These are phyloP conservation scores for Lasioglossum pauxillum DNA, from an alignment of 2,888 invertebrate genomes.

Conservation along the genomic window DNA sequence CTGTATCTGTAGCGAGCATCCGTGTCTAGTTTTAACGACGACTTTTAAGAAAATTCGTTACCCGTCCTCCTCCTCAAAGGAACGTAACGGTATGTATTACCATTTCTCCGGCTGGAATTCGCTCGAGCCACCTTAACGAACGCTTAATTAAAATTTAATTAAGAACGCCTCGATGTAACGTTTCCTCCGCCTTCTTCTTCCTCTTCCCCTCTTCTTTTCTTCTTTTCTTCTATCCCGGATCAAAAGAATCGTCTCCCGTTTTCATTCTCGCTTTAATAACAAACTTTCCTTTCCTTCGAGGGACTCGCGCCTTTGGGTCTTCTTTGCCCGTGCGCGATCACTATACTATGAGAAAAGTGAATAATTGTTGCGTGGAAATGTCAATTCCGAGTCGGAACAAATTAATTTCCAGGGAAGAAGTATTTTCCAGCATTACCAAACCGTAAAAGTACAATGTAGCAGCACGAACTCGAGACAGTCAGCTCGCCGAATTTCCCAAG, in stretches of 20 bases:
- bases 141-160: slow-evolving; percentile 36
- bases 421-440: neutral
- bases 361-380: neutral
- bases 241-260: slow-evolving; percentile 32
- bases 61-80: neutral
- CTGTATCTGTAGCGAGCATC: neutral
- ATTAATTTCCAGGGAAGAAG: neutral
- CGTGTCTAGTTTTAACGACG: neutral
- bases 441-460: neutral
- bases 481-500: neutral
- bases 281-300: slow-evolving; percentile 1
- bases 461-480: neutral
- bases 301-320: neutral
- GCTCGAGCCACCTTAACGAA: slow-evolving; percentile 20
- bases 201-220: neutral
- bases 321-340: neutral
- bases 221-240: neutral
- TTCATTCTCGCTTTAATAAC: slow-evolving; percentile 6
- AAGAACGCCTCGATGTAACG: slow-evolving; percentile 10
- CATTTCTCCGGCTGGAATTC: slow-evolving; percentile 10
- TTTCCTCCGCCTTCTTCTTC: neutral
- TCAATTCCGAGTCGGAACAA: neutral
- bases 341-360: neutral
- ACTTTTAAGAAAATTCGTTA: slow-evolving; percentile 19
- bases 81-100: neutral